Evolutionary conservation across 53 echinoderm and acorn worm genomes (phyloP), one percentile per base, ranked within the genome.

Genomic region (Antedon mediterranea): DNA sequence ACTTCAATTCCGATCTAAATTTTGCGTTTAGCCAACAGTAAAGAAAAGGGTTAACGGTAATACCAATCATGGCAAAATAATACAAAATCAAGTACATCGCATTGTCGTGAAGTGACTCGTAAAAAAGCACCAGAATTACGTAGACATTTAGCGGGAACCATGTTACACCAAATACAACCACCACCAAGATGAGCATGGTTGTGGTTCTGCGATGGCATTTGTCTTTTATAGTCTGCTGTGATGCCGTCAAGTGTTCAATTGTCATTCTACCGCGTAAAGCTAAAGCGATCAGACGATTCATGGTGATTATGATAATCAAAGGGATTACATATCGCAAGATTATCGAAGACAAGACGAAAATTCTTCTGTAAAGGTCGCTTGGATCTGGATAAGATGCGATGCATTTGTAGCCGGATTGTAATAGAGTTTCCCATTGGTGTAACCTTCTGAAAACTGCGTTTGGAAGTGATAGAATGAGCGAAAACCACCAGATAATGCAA

Each of bases 1-100:
- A n/a, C n/a, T n/a, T n/a, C n/a, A n/a, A n/a, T 41, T 95, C 91
- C 28, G 85, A 80, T 30, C 97, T 83, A 34, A 97, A 93, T 77
- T 89, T 92, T 71, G 87, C 84, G 83, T 97, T 95, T 43, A 92
- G 87, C 77, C 92, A 86, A 27, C 92, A 87, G 82, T 92, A 97
- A 8, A 92, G 87, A 18, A 97, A 84, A 1, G 97, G 97, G 79
- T 92, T 97, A 75, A 97, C 85, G 76, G 91, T 92, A 27, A 89
- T 89, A 74, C 89, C 92, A 75, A 87, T 87, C 92, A 97, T 92
- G 31, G 97, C 92, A 71, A 97, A 87, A 85, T 87, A 89, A 75
- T 97, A 92, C 31, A 83, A 85, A 34, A 79, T 88, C n/a, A 91
- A 89, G 74, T 92, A 92, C 28, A 86, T 79, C 76, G 89, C 79